Percentiles rank a stretch among this genome's conserved stretches.
Evolutionary conservation across 2,113 vertebrate genomes (phyloP).

Genomic region (Orycteropus afer): DNA sequence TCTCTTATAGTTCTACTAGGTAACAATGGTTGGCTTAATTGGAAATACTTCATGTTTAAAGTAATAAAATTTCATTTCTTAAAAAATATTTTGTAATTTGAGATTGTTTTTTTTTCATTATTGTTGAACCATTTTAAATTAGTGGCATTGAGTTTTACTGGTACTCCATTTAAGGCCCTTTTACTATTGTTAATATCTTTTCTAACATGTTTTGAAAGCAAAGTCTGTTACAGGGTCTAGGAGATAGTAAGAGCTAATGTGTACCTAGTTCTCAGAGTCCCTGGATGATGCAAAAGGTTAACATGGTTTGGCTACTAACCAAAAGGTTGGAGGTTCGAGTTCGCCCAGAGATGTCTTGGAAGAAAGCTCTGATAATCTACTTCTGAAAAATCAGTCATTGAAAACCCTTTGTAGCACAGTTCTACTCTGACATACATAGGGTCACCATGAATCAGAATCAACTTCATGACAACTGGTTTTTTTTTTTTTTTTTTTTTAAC

Average conservation of each 20-base stretch:
- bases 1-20: background rate
- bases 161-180: background rate
- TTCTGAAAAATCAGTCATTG: background rate
- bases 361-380: background rate
- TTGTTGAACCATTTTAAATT: conserved; percentile 17
- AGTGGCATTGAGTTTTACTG: background rate
- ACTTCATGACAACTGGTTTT: background rate
- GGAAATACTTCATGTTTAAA: background rate
- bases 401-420: background rate
- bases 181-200: background rate
- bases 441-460: background rate
- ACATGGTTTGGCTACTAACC: background rate
- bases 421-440: background rate
- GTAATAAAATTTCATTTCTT: background rate
- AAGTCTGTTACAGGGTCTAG: background rate
- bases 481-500: no score
- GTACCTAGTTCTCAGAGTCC: background rate
- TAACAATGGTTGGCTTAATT: background rate
- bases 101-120: background rate
- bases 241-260: background rate
- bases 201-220: background rate
- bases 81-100: conserved; percentile 1
- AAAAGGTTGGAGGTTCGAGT: background rate
- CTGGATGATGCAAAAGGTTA: background rate
- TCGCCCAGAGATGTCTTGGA: background rate